phyloP scores from a whole-genome alignment of 2,797 vertebrate genomes.

The Sarcoramphus papa region DNA sequence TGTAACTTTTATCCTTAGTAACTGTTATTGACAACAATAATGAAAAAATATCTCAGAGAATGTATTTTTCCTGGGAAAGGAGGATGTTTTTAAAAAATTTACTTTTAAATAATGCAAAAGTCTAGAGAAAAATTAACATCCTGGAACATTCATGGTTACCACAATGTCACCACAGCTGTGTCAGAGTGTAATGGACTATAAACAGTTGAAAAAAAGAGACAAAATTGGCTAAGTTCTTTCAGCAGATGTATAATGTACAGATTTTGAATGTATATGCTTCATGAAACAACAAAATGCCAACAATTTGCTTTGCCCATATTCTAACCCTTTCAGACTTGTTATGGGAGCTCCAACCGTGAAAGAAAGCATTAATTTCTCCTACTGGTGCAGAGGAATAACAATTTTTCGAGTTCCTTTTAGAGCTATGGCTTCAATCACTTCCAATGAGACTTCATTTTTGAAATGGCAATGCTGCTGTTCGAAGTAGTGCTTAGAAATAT shows the following conservation, averaged over 20 bases:
- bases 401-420: neutral
- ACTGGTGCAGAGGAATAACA: neutral
- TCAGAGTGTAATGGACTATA: neutral
- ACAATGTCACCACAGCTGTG: neutral
- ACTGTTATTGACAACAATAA: neutral
- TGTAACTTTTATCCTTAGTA: neutral
- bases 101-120: neutral
- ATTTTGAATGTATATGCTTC: conserved; percentile 16
- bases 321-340: neutral
- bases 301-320: neutral
- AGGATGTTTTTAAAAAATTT: neutral
- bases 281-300: conserved; percentile 10
- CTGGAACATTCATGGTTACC: neutral
- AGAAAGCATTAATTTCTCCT: neutral
- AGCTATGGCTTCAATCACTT: neutral
- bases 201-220: neutral
- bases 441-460: neutral
- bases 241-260: neutral
- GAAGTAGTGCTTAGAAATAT: neutral
- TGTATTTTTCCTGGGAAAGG: neutral
- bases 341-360: neutral
- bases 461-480: neutral
- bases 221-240: neutral
- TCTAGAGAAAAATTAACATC: neutral
- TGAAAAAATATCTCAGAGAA: neutral